Evolutionary conservation across 1,140 invertebrate species (phyloP).

Genomic region (Sycobia sp.): DNA sequence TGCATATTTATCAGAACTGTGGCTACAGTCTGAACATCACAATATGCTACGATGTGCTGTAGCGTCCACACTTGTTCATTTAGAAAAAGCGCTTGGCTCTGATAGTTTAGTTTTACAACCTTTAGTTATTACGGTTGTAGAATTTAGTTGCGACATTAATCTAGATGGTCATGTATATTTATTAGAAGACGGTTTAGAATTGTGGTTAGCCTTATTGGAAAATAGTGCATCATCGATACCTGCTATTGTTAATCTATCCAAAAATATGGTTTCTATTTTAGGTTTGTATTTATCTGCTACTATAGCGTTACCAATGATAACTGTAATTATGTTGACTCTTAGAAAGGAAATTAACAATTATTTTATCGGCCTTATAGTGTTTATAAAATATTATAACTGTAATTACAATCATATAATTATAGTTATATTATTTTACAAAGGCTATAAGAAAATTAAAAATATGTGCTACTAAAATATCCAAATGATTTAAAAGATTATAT

Average conservation of each 20-base stretch:
- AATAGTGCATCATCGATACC: slow-evolving; percentile 68
- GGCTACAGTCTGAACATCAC: slow-evolving; percentile 85
- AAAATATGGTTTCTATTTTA: slow-evolving; percentile 78
- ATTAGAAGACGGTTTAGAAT: slow-evolving; percentile 87
- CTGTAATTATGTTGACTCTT: too few species aligned
- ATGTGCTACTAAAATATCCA: too few species aligned
- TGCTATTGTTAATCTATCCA: slow-evolving; percentile 73
- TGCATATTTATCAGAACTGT: slow-evolving; percentile 83
- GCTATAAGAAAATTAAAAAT: too few species aligned
- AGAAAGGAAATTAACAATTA: too few species aligned
- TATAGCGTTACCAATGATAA: too few species aligned
- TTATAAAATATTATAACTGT: too few species aligned
- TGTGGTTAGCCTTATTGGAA: slow-evolving; percentile 86
- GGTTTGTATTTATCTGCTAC: slow-evolving; percentile 58
- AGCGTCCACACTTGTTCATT: slow-evolving; percentile 81
- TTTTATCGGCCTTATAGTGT: too few species aligned
- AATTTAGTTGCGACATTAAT: slow-evolving; percentile 78
- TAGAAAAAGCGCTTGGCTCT: slow-evolving; percentile 73
- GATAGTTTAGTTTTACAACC: slow-evolving; percentile 68
- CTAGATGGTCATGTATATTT: slow-evolving; percentile 86
- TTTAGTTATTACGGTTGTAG: slow-evolving; percentile 78
- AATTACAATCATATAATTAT: too few species aligned
- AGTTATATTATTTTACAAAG: too few species aligned
- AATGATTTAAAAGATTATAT: too few species aligned
- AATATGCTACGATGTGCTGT: slow-evolving; percentile 92